Evolutionary conservation across 2,888 invertebrate genomes (phyloP).

Genomic region (Macaria liturata): DNA sequence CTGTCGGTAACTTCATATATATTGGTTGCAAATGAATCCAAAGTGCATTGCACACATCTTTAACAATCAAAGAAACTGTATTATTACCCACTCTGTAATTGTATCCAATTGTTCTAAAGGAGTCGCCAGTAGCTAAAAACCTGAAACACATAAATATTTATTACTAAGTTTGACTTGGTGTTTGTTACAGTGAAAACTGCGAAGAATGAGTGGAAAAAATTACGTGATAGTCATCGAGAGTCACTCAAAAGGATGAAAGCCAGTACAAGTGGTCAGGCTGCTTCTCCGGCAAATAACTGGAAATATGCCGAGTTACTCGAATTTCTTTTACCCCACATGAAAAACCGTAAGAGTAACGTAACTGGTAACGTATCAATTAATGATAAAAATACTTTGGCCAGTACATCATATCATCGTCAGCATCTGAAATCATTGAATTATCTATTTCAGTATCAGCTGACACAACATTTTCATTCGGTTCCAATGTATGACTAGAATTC

Average conservation of each 20-base stretch:
- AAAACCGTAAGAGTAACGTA: slow-evolving; percentile 15
- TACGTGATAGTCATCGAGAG: slow-evolving; percentile 33
- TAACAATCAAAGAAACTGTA: slow-evolving; percentile 17
- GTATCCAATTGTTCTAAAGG: slow-evolving; percentile 30
- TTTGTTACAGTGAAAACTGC: slow-evolving; percentile 10
- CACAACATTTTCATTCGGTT: no score
- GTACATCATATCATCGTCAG: no score
- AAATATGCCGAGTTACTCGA: slow-evolving; percentile 32
- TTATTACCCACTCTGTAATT: no score
- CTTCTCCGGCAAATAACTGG: slow-evolving; percentile 24
- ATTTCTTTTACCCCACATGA: slow-evolving; percentile 31
- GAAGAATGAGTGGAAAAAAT: slow-evolving; percentile 22
- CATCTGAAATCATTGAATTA: no score
- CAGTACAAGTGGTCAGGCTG: slow-evolving; percentile 15
- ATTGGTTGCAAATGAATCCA: slow-evolving; percentile 34
- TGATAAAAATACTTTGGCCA: no score
- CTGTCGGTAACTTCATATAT: slow-evolving; percentile 17
- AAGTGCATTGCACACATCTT: slow-evolving; percentile 5
- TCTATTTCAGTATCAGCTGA: no score
- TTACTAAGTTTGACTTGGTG: slow-evolving; percentile 14
- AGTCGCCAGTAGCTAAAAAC: slow-evolving; percentile 34
- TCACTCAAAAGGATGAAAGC: slow-evolving; percentile 34
- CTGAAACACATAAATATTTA: slow-evolving; percentile 11
- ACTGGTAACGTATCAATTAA: neutral
- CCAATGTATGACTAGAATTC: no score